A percentile compares a stretch with the other conserved stretches of the same genome.
Evolutionary conservation across 2,888 invertebrate genomes (phyloP).

Genomic region (Laothoe populi): DNA sequence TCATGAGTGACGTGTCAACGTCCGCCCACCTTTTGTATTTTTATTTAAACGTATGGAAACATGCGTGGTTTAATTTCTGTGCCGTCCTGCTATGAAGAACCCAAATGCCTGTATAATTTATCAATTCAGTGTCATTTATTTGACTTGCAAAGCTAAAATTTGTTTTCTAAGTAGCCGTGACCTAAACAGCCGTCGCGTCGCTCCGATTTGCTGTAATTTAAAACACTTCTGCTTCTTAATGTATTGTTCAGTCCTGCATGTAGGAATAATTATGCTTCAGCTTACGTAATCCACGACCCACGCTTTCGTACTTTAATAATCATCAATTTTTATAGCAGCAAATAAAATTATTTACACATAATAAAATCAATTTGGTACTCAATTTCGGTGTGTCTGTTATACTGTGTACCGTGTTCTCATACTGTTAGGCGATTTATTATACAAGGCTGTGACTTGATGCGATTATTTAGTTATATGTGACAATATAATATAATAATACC

Average conservation of each 20-base stretch:
- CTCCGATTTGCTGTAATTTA: conserved; percentile 52
- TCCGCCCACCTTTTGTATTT: conserved; percentile 39
- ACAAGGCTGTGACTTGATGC: background rate
- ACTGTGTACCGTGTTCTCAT: background rate
- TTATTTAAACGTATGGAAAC: background rate
- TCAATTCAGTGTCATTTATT: conserved; percentile 10
- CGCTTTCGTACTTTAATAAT: conserved; percentile 8
- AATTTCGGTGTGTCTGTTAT: background rate
- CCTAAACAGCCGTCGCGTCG: conserved; percentile 50
- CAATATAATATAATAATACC: no score
- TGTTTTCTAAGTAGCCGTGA: conserved; percentile 48
- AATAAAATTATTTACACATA: background rate
- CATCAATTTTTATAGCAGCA: background rate
- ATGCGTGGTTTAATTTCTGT: background rate
- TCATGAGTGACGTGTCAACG: conserved; percentile 36
- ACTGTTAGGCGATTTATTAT: background rate
- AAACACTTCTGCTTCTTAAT: conserved; percentile 39
- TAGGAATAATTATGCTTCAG: conserved; percentile 41
- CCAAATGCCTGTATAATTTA: background rate
- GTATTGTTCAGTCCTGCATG: conserved; percentile 38
- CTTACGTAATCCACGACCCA: conserved; percentile 29
- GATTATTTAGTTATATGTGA: background rate
- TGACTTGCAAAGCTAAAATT: conserved; percentile 46
- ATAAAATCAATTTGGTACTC: background rate
- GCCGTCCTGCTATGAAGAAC: background rate